These are phyloP conservation scores for Reticulitermes speratus DNA, from an alignment of 1,140 invertebrate species.

Conservation along the genomic window DNA sequence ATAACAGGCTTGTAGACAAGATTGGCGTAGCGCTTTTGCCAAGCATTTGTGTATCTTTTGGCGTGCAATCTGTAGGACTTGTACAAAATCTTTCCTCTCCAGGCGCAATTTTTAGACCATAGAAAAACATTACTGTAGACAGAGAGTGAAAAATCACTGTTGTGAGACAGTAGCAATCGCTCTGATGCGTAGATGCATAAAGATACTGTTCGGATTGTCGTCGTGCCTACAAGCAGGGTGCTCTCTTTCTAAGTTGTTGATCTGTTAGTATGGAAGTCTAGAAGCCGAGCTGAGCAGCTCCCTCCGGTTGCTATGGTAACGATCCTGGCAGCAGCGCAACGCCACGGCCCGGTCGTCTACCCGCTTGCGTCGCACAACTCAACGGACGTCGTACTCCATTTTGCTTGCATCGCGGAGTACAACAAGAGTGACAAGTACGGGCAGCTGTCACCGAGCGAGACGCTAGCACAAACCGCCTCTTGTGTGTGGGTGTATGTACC, in stretches of 20 bases:
- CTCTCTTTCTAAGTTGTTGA: not conserved
- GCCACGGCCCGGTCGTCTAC: constrained; percentile 8
- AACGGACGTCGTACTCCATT: not conserved
- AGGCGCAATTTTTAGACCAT: too few relatives aligned
- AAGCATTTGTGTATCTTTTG: too few relatives aligned
- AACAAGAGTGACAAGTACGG: not conserved
- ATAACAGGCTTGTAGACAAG: too few relatives aligned
- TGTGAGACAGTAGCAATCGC: too few relatives aligned
- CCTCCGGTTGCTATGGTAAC: not conserved
- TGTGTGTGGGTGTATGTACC: not conserved
- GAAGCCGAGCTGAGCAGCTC: constrained; percentile 1
- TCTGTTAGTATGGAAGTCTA: not conserved
- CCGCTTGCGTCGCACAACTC: not conserved
- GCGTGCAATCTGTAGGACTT: too few relatives aligned
- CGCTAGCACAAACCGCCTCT: not conserved
- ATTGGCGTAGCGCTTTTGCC: too few relatives aligned
- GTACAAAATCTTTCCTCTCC: too few relatives aligned
- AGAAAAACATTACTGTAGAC: too few relatives aligned
- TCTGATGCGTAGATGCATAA: too few relatives aligned
- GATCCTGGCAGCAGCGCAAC: not conserved
- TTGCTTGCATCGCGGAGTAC: constrained; percentile 12
- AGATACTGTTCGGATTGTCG: too few relatives aligned
- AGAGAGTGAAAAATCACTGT: too few relatives aligned
- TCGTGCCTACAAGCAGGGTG: not conserved
- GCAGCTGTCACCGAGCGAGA: not conserved